Evolutionary conservation across 2,888 invertebrate genomes (phyloP).

Genomic region (Rotaria sp.): DNA sequence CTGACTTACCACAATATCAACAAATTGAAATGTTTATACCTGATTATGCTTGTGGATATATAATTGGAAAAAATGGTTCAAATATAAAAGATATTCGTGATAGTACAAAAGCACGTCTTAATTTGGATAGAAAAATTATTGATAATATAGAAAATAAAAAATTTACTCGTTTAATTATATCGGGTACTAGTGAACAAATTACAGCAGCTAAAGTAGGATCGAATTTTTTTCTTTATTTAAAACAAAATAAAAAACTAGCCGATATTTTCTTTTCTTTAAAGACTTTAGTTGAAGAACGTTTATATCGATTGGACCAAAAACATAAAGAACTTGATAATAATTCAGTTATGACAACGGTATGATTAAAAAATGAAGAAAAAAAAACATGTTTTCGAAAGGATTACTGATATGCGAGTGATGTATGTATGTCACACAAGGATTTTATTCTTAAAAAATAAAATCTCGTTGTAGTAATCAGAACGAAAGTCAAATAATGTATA

Average conservation of each 20-base stretch:
- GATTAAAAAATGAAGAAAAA: not conserved
- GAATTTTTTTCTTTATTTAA: not conserved
- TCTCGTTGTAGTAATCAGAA: too few species aligned
- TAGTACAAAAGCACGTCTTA: not conserved
- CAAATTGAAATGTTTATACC: constrained; percentile 25
- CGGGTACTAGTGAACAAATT: not conserved
- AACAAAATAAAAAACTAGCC: not conserved
- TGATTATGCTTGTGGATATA: not conserved
- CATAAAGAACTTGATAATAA: not conserved
- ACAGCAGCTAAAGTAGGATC: constrained; percentile 1
- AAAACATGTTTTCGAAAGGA: too few species aligned
- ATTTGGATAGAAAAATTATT: constrained; percentile 14
- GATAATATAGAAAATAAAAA: not conserved
- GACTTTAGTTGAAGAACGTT: not conserved
- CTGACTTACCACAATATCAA: constrained; percentile 19
- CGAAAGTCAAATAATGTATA: too few species aligned
- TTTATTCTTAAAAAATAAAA: too few species aligned
- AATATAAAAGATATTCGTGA: constrained; percentile 6
- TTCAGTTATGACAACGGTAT: not conserved
- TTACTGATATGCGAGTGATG: too few species aligned
- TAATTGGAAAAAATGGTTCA: constrained; percentile 9
- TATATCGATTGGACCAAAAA: not conserved
- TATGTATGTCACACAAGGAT: too few species aligned
- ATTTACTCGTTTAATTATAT: not conserved
- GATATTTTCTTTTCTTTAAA: not conserved